A percentile compares a stretch with the other conserved stretches of the same genome.
Evolutionary conservation across 1,140 invertebrate genomes (phyloP).

Genomic region (Hypothenemus hampei): DNA sequence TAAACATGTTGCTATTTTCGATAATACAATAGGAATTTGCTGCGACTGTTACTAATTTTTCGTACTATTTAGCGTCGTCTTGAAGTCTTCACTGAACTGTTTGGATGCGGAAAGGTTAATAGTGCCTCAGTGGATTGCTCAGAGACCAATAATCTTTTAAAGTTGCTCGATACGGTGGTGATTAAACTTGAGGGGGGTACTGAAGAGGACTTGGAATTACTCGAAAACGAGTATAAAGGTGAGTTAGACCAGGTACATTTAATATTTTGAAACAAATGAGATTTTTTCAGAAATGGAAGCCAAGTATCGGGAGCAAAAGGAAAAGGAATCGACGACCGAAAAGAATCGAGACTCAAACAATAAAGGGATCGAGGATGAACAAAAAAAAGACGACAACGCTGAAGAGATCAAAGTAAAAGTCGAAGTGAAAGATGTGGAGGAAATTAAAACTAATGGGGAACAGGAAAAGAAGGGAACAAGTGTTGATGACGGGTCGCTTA

Average conservation of each 20-base stretch:
- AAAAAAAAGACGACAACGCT: constrained; percentile 41
- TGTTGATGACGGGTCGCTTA: too few species aligned
- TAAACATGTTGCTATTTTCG: not conserved
- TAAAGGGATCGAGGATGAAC: constrained; percentile 14
- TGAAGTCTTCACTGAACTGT: constrained; percentile 83
- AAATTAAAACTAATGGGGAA: constrained; percentile 35
- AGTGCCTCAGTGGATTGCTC: constrained; percentile 81
- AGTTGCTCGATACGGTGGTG: constrained; percentile 91
- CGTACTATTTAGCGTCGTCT: constrained; percentile 81
- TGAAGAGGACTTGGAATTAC: constrained; percentile 85
- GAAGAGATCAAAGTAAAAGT: constrained; percentile 36
- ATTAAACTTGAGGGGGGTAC: constrained; percentile 95
- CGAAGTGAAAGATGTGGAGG: constrained; percentile 33
- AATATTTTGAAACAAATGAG: not conserved
- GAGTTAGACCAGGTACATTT: constrained; percentile 5
- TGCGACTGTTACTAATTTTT: too few species aligned
- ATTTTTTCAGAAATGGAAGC: constrained; percentile 45
- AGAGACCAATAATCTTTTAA: constrained; percentile 79
- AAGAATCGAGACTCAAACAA: constrained; percentile 41
- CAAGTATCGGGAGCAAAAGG: constrained; percentile 44
- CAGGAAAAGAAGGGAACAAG: not conserved
- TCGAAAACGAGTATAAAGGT: constrained; percentile 57
- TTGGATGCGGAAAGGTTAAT: constrained; percentile 69
- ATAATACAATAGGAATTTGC: not conserved
- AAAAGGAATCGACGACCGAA: constrained; percentile 41